Evolutionary conservation across 2,888 invertebrate species (phyloP).

Genomic region (Acanthosepion lycidas): DNA sequence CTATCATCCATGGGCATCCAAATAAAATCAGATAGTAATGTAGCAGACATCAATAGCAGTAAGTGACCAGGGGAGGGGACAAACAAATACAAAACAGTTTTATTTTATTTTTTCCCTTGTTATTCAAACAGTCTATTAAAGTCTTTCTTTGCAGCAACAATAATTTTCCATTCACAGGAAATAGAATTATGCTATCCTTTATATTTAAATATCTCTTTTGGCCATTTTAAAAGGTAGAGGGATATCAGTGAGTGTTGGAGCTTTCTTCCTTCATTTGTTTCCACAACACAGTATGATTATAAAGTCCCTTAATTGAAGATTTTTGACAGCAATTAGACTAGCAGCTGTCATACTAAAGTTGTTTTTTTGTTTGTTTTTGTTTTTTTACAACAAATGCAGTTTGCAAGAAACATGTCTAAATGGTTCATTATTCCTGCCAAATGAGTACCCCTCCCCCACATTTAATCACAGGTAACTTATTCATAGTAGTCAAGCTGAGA

Average conservation of each 20-base stretch:
- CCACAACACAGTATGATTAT: not conserved
- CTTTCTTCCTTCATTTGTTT: not conserved
- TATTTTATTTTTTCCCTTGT: not conserved
- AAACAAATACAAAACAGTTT: not conserved
- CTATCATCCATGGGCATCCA: slow-evolving; percentile 75
- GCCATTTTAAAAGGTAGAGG: not conserved
- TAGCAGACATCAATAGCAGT: not conserved
- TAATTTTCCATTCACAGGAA: not conserved
- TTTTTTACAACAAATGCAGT: not conserved
- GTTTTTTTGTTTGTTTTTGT: not conserved
- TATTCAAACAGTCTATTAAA: not conserved
- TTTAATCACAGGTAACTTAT: not conserved
- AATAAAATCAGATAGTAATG: not conserved
- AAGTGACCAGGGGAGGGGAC: not conserved
- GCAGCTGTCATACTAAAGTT: not conserved
- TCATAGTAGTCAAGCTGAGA: not conserved
- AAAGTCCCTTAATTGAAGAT: not conserved
- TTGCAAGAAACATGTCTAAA: not conserved
- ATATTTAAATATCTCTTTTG: not conserved
- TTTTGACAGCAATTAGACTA: not conserved
- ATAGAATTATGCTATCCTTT: not conserved
- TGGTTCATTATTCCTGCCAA: not conserved
- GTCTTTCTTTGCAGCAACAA: not conserved
- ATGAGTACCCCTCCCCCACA: not conserved
- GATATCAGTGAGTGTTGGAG: not conserved